These are phyloP conservation scores for Nephila pilipes DNA, from an alignment of 1,140 invertebrate genomes.

Conservation along the genomic window DNA sequence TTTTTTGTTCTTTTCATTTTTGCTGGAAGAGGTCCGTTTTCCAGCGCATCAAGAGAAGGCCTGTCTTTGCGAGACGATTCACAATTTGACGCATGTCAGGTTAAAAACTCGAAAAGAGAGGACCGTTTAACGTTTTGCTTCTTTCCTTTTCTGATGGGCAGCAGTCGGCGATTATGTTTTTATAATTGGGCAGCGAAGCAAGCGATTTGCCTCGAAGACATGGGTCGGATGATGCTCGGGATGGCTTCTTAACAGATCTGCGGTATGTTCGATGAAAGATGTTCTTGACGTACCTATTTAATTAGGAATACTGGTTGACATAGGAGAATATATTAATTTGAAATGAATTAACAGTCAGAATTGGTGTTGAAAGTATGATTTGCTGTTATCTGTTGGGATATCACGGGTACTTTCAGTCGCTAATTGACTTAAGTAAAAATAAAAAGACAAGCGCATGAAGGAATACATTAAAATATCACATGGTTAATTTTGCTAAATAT, in stretches of 20 bases:
- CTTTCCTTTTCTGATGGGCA: neutral
- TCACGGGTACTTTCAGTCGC: no score
- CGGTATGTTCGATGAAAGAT: slow-evolving; percentile 1
- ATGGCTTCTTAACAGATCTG: neutral
- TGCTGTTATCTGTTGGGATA: no score
- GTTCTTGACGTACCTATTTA: neutral
- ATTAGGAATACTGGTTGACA: neutral
- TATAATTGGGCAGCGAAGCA: slow-evolving; percentile 12
- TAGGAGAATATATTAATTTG: slow-evolving; percentile 2
- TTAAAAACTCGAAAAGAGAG: slow-evolving; percentile 12
- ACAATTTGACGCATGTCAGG: slow-evolving; percentile 47
- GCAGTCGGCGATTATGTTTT: neutral
- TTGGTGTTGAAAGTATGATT: neutral
- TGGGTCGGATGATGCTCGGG: neutral
- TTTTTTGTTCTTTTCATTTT: neutral
- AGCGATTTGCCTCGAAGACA: slow-evolving; percentile 17
- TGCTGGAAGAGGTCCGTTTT: neutral
- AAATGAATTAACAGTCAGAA: slow-evolving; percentile 1
- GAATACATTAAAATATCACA: no score
- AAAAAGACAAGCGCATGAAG: no score
- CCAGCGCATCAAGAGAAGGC: slow-evolving; percentile 7
- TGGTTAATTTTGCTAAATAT: no score
- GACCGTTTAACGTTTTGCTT: slow-evolving; percentile 38
- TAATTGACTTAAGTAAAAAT: no score
- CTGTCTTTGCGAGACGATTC: slow-evolving; percentile 17